phyloP scores from a whole-genome alignment of 2,888 invertebrate species.

The Hermaeophaga mercurialis region DNA sequence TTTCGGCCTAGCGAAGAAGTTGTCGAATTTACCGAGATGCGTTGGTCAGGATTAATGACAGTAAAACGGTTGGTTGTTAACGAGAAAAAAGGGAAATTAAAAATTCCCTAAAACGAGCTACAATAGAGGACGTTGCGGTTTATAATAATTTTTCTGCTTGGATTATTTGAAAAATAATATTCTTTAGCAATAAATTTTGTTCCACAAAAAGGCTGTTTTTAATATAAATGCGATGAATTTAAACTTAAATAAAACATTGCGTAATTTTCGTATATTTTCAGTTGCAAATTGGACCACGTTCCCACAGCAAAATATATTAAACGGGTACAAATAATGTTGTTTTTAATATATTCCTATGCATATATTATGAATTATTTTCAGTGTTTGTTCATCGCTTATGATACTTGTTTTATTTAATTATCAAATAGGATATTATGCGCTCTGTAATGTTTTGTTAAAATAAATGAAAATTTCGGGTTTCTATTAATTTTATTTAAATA shows the following conservation, averaged over 20 bases:
- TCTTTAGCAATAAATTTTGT: too few species aligned
- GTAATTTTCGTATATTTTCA: too few species aligned
- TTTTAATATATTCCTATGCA: slow-evolving; percentile 14
- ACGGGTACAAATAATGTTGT: slow-evolving; percentile 6
- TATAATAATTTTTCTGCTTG: too few species aligned
- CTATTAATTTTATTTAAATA: slow-evolving; percentile 26
- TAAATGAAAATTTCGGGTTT: slow-evolving; percentile 18
- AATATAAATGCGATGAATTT: too few species aligned
- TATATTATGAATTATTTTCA: slow-evolving; percentile 21
- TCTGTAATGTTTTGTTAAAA: slow-evolving; percentile 15
- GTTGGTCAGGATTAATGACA: not conserved
- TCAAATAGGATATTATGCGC: slow-evolving; percentile 20
- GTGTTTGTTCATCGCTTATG: slow-evolving; percentile 12
- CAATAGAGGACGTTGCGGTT: too few species aligned
- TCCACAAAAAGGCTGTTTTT: too few species aligned
- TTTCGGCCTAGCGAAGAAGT: slow-evolving; percentile 15
- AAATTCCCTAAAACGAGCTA: too few species aligned
- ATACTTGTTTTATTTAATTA: slow-evolving; percentile 18
- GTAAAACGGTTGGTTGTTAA: not conserved
- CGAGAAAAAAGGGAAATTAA: not conserved
- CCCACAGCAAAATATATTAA: slow-evolving; percentile 3
- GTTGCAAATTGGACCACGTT: too few species aligned
- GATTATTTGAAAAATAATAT: too few species aligned
- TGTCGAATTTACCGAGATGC: not conserved
- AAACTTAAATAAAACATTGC: too few species aligned